Conservation (phyloP, 2,888 invertebrate genomes). For the Agrotis clavis region DNA sequence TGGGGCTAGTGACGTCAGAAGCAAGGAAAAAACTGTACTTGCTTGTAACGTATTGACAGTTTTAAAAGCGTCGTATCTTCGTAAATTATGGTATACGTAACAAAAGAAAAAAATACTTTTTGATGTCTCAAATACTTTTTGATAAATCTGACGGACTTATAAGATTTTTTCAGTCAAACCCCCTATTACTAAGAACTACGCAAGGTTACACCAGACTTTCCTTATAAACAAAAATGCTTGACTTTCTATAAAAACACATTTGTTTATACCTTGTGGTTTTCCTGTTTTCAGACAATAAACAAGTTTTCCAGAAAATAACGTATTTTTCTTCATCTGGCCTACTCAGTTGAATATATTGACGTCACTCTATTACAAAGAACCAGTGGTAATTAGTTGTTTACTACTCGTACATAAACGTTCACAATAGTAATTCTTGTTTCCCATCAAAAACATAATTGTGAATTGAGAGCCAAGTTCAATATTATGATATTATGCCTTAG, state of each 20-base stretch:
- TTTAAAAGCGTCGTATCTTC: no score
- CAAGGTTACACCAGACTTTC: not conserved
- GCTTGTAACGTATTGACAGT: no score
- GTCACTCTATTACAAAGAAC: slow-evolving; percentile 23
- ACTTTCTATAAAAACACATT: not conserved
- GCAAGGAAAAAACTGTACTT: no score
- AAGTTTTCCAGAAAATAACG: not conserved
- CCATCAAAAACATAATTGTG: no score
- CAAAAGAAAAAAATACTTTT: no score
- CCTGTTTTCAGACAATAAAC: no score
- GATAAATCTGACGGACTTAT: no score
- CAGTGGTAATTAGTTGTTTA: slow-evolving; percentile 6
- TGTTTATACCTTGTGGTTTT: not conserved
- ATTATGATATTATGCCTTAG: no score
- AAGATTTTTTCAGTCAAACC: no score
- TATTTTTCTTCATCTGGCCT: slow-evolving; percentile 10
- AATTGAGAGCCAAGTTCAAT: no score
- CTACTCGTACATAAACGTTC: not conserved
- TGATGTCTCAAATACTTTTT: not conserved
- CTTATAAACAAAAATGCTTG: not conserved
- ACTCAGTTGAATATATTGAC: slow-evolving; percentile 15
- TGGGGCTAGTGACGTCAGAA: no score
- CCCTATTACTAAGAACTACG: not conserved
- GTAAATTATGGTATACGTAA: no score
- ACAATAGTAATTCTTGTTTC: not conserved